Evolutionary conservation across 92 coral and sea anemone genomes (phyloP), one percentile per base, ranked within the genome.

Genomic region (Virgularia gustaviana): DNA sequence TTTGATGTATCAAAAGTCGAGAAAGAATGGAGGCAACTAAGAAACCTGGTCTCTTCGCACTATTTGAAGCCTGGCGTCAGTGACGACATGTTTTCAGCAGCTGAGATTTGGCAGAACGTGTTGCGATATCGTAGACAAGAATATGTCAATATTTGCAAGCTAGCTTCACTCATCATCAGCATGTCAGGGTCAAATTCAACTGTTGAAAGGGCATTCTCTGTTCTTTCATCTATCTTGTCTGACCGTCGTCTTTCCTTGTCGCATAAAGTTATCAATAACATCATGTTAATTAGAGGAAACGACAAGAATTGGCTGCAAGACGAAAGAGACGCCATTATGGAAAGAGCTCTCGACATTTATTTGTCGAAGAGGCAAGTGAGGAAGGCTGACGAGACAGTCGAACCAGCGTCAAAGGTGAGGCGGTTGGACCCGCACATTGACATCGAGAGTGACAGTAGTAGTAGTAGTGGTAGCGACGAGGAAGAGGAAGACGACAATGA

Each of bases 231-330:
- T 4, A 47, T 47, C 18, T 15, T 47, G 55, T 47, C 55, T 47
- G 55, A 47, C 55, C 55, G 55, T 15, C 55, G 8, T 31, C 32
- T 59, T 25, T 31, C 41, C 18, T 18, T 59, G 41, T 6, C 31
- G 43, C 41, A 32, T 33, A 36, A 33, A 9, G 35, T 43, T 36
- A 9, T 59, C 7, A 36, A 33, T 20, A 43, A 59, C 32, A 31
- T 59, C 41, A 32, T 31, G 66, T 20, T 59, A 27, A 59, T 59
- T 43, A 59, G 35, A 23, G n/a, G 41, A 15, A 47, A 47, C 22
- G 55, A 47, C 55, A 47, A 47, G 55, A 47, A 47, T 15, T 47
- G 55, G 55, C 22, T 25, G 18, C 55, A 47, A 47, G 55, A 47
- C 6, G 55, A 47, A 47, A 47, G 18, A 25, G 55, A 5, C 18